Percentiles rank a stretch among this genome's conserved stretches.
These are phyloP conservation scores for Zaprionus tsacasi DNA, from an alignment of 1,140 invertebrate species.

Conservation along the genomic window DNA sequence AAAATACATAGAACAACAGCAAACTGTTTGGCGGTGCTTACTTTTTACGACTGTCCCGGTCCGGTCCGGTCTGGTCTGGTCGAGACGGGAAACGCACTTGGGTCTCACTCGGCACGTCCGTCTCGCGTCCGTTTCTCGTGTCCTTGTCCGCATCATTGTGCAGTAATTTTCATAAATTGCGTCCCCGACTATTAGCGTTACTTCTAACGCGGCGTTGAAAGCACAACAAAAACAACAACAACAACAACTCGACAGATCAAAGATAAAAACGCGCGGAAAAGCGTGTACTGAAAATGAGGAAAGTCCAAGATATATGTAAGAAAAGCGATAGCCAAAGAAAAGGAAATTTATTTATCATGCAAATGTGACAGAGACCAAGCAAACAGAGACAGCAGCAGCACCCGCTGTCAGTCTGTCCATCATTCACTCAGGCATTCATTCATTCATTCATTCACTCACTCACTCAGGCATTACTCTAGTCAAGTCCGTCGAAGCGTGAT, in stretches of 20 bases:
- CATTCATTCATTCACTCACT: conserved; percentile 46
- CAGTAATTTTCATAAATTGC: conserved; percentile 79
- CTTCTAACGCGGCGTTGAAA: conserved; percentile 70
- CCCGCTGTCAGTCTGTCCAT: conserved; percentile 35
- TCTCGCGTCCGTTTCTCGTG: conserved; percentile 37
- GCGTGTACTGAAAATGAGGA: conserved; percentile 37
- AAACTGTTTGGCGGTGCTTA: conserved; percentile 64
- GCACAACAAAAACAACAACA: conserved; percentile 51
- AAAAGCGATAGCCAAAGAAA: conserved; percentile 43
- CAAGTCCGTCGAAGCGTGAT: conserved; percentile 55
- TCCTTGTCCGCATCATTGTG: conserved; percentile 60
- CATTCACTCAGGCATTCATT: conserved; percentile 22
- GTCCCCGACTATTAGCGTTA: conserved; percentile 77
- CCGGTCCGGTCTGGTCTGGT: conserved; percentile 29
- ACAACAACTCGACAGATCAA: conserved; percentile 31
- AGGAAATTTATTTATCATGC: conserved; percentile 72
- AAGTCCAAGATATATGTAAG: conserved; percentile 29
- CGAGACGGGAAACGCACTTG: background rate
- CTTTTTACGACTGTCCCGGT: conserved; percentile 51
- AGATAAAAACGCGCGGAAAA: conserved; percentile 44
- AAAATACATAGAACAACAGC: conserved; percentile 49
- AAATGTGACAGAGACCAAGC: conserved; percentile 56
- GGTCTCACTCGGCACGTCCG: background rate
- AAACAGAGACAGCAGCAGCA: conserved; percentile 19
- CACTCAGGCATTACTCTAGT: conserved; percentile 36